Conservation (phyloP, 1,140 invertebrate genomes). For the Pteromalus puparum region DNA sequence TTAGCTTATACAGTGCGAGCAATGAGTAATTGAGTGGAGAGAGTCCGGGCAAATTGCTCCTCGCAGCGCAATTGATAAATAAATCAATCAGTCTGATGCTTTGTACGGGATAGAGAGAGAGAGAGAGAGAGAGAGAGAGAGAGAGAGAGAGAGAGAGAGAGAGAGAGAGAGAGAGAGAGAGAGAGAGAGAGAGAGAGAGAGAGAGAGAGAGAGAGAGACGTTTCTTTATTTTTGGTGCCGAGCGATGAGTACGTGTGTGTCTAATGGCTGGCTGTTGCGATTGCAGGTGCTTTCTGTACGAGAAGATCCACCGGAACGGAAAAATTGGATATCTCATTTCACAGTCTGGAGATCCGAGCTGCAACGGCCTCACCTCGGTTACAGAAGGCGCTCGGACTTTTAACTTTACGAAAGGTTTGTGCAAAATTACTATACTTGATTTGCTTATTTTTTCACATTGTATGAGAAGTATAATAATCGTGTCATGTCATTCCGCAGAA, state of each 20-base stretch:
- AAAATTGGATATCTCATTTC: conserved; percentile 75
- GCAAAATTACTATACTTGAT: conserved; percentile 14
- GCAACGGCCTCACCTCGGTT: conserved; percentile 77
- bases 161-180: too few species aligned
- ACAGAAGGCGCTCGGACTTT: conserved; percentile 79
- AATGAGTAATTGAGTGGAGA: conserved; percentile 32
- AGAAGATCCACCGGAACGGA: conserved; percentile 70
- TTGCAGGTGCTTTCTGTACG: conserved; percentile 80
- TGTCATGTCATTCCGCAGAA: conserved; percentile 60
- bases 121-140: too few species aligned
- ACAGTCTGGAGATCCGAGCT: conserved; percentile 80
- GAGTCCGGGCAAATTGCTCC: conserved; percentile 28
- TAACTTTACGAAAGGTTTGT: conserved; percentile 77
- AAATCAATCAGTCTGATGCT: conserved; percentile 60
- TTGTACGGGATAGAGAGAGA: not conserved
- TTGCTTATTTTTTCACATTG: not conserved
- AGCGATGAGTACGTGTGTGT: too few species aligned
- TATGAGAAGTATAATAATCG: too few species aligned
- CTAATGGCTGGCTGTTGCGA: not conserved
- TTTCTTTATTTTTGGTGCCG: not conserved
- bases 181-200: too few species aligned
- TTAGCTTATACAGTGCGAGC: not conserved
- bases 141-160: too few species aligned
- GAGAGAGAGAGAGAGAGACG: too few species aligned
- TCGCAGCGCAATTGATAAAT: conserved; percentile 60